Conservation (phyloP, 2,888 invertebrate species). For the Agonopterix arenella region DNA sequence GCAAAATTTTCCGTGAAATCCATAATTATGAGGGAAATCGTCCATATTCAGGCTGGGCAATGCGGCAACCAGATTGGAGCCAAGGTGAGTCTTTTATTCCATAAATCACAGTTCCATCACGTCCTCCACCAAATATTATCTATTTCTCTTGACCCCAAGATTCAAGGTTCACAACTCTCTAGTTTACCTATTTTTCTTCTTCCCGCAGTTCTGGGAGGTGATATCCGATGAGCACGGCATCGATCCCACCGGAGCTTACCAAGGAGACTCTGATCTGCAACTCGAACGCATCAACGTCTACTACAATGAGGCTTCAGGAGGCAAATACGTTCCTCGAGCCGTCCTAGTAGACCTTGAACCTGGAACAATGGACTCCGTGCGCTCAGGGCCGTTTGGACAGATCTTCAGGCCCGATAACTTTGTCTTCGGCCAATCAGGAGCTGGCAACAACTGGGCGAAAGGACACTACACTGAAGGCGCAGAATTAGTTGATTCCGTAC, state of each 20-base stretch:
- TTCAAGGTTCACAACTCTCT: not conserved
- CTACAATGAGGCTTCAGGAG: slow-evolving; percentile 82
- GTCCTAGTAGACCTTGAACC: slow-evolving; percentile 63
- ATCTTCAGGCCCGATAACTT: slow-evolving; percentile 86
- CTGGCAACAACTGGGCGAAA: slow-evolving; percentile 78
- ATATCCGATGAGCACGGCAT: slow-evolving; percentile 62
- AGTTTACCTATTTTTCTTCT: not conserved
- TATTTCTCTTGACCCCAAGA: too few species aligned
- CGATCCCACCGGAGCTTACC: slow-evolving; percentile 64
- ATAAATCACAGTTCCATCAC: too few species aligned
- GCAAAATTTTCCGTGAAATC: slow-evolving; percentile 43
- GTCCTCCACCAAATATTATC: too few species aligned
- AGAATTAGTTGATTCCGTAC: slow-evolving; percentile 78
- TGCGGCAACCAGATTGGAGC: slow-evolving; percentile 91
- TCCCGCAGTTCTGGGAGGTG: slow-evolving; percentile 61
- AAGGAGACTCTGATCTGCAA: slow-evolving; percentile 83
- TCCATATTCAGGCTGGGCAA: slow-evolving; percentile 89
- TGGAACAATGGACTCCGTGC: slow-evolving; percentile 80
- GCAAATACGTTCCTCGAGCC: slow-evolving; percentile 60
- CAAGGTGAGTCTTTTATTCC: slow-evolving; percentile 46
- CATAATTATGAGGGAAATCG: slow-evolving; percentile 87
- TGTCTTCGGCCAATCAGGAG: slow-evolving; percentile 79
- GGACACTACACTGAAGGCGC: slow-evolving; percentile 84
- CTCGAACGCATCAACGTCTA: slow-evolving; percentile 86
- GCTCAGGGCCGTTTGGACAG: slow-evolving; percentile 82